A percentile compares a stretch with the other conserved stretches of the same genome.
These are phyloP conservation scores for Apantesis nais DNA, from an alignment of 2,888 invertebrate genomes.

Conservation along the genomic window DNA sequence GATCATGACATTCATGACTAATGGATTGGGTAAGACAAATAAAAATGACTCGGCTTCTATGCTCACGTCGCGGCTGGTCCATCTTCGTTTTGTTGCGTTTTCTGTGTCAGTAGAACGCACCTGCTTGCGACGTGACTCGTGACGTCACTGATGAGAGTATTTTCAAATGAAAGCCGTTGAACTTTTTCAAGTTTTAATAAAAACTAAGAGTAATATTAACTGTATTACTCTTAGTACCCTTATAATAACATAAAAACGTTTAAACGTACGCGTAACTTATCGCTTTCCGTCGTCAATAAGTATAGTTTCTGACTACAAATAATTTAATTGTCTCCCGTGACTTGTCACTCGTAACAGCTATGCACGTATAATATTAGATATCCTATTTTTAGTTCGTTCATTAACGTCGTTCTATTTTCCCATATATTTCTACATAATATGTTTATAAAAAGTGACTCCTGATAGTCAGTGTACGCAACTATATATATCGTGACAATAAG, in stretches of 20 bases:
- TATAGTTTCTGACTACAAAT: neutral
- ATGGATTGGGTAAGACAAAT: slow-evolving; percentile 57
- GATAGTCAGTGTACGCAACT: neutral
- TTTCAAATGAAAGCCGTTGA: slow-evolving; percentile 27
- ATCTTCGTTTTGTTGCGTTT: slow-evolving; percentile 51
- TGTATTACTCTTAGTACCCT: too few relatives aligned
- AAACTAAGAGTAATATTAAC: neutral
- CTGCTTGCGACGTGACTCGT: slow-evolving; percentile 49
- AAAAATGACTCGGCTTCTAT: slow-evolving; percentile 50
- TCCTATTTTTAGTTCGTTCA: too few relatives aligned
- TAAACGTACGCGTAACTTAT: neutral
- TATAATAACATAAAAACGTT: neutral
- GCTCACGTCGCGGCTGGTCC: slow-evolving; percentile 46
- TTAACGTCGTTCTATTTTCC: neutral
- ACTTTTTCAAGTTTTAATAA: slow-evolving; percentile 5
- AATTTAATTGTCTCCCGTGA: neutral
- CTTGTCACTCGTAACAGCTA: neutral
- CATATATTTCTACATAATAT: too few relatives aligned
- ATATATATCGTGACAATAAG: neutral
- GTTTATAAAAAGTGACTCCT: neutral
- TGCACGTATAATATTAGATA: neutral
- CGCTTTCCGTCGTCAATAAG: neutral
- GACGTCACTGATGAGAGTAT: slow-evolving; percentile 42
- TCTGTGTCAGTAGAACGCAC: slow-evolving; percentile 62
- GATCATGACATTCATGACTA: slow-evolving; percentile 47